Base-by-base conservation (phyloP, 2,113 vertebrate species). In the Anser brachyrhynchus region DNA sequence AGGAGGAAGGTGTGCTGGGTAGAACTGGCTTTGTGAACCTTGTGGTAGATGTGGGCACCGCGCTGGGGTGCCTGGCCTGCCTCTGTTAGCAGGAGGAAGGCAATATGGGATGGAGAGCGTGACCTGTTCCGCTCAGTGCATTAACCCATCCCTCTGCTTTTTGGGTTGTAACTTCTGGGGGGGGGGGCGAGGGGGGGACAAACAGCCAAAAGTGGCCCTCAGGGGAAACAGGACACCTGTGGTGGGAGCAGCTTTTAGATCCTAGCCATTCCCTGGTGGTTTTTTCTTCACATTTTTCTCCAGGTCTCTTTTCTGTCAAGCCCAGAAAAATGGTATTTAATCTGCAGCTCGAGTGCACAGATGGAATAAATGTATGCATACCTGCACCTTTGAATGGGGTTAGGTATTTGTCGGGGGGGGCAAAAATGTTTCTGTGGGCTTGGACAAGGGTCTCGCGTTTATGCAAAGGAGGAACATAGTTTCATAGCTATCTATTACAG, bases 361-460 rank as follows among this genome's bases (percentile, higher is more conserved):
- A 88, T 96, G 93, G 79, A 82, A 69, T 55, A 88, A 93, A 87
- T 89, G 15, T 89, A 61, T 52, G 87, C 91, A 92, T 96, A 89
- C 80, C 86, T 93, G 65, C 81, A 72, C 70, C 91, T 96, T 61
- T 91, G 91, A 67, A 46, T 74, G 26, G 80, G 66, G 39, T 89
- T 65, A 95, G 73, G 74, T 82, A 82, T 95, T 92, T 87, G 25
- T 69, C 0, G 6, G 20, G 67, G 37, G 37, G 61, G 70, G 17
- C 28, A 87, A 66, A 95, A 73, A 10, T n/a, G 22, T 49, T 95
- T 67, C 66, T 23, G 37, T 76, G 25, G 89, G 78, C 39, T 72
- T 92, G 73, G 88, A 17, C 49, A 28, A 75, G 44, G 49, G 35
- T 76, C 0, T 0, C 59, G 46, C 15, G 9, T 77, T 83, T 62